Evolutionary conservation across 1,140 invertebrate species (phyloP).

Genomic region (Drosophila aff.): DNA sequence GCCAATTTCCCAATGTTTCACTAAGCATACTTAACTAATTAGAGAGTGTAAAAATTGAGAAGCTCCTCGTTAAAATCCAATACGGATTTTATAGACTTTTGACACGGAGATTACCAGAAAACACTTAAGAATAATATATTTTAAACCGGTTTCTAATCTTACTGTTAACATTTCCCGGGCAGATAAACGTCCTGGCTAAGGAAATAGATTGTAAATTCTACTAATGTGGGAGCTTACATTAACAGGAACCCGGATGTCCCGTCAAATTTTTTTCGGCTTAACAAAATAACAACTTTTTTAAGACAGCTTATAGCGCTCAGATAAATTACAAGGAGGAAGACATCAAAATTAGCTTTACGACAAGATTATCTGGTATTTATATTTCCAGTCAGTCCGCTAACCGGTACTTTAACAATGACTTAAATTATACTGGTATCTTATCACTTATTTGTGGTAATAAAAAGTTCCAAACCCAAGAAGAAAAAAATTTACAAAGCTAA

Average conservation of each 20-base stretch:
- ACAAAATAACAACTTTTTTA: too few relatives aligned
- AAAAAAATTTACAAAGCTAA: neutral
- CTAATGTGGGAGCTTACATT: too few relatives aligned
- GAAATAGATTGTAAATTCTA: too few relatives aligned
- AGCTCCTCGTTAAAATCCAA: too few relatives aligned
- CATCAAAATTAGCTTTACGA: too few relatives aligned
- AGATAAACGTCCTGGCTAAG: neutral
- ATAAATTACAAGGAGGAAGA: too few relatives aligned
- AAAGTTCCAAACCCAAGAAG: too few relatives aligned
- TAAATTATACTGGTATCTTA: neutral
- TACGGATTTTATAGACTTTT: neutral
- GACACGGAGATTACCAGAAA: neutral
- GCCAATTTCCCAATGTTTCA: slow-evolving; percentile 4
- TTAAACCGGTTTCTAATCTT: neutral
- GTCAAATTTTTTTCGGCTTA: too few relatives aligned
- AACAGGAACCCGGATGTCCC: too few relatives aligned
- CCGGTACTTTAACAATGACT: neutral
- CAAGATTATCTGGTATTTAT: too few relatives aligned
- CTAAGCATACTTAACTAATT: neutral
- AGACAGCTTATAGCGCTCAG: too few relatives aligned
- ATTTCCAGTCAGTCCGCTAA: neutral
- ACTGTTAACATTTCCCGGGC: neutral
- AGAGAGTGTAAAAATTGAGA: neutral
- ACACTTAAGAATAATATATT: neutral
- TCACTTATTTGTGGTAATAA: neutral